Evolutionary conservation across 2,113 vertebrate genomes (phyloP).

Genomic region (Tringa solitaria): DNA sequence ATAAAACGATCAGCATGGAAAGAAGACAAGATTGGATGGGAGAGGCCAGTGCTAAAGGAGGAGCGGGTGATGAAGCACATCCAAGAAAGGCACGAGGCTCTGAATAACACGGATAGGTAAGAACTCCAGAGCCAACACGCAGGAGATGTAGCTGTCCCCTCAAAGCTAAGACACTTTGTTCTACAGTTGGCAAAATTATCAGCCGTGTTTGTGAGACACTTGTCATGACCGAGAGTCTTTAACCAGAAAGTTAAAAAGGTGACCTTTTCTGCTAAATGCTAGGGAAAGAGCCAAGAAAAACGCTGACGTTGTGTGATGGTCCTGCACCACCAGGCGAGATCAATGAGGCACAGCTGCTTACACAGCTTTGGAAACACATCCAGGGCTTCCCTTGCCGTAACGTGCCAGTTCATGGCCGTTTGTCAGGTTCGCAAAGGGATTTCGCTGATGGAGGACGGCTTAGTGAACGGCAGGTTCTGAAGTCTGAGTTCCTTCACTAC

Average conservation of each 20-base stretch:
- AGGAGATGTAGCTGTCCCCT: rapidly evolving
- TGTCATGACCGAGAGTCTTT: neutral
- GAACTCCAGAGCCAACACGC: neutral
- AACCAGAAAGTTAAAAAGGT: neutral
- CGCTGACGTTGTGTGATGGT: neutral
- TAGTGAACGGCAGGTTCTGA: neutral
- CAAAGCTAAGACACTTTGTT: neutral
- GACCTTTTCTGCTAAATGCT: neutral
- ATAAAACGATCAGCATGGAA: neutral
- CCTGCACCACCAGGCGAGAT: slow-evolving; percentile 15
- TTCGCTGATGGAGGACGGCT: neutral
- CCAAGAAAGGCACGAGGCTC: neutral
- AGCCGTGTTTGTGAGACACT: neutral
- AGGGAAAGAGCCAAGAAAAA: slow-evolving; percentile 11
- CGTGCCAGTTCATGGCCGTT: neutral
- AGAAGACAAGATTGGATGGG: neutral
- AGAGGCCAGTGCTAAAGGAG: neutral
- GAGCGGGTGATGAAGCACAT: neutral
- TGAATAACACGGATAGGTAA: neutral
- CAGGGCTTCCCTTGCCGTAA: neutral
- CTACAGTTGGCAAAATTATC: neutral
- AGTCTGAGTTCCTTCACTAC: neutral
- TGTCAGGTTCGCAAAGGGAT: slow-evolving; percentile 6
- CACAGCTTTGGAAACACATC: slow-evolving; percentile 44
- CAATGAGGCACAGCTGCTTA: slow-evolving; percentile 59